Conservation (phyloP, 1,140 invertebrate genomes). For the Phortica variegata region DNA sequence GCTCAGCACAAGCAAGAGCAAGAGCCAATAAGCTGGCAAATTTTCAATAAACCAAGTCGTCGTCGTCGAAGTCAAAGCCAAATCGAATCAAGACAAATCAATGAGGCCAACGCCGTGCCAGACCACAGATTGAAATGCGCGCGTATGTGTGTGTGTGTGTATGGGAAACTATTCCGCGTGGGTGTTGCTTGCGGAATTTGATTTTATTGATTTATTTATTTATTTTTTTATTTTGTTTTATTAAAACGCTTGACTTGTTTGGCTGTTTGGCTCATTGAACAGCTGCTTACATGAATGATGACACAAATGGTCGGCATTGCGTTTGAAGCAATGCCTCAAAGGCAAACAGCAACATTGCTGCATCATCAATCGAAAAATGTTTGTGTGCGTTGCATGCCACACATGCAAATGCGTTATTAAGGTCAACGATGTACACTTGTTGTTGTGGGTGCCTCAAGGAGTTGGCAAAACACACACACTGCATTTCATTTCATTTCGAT, state of each 20-base stretch:
- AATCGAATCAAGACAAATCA: too few relatives aligned
- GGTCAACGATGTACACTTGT: conserved; percentile 22
- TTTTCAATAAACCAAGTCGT: too few relatives aligned
- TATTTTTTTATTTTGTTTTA: too few relatives aligned
- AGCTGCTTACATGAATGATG: too few relatives aligned
- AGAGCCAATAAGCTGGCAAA: conserved; percentile 20
- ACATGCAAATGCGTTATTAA: conserved; percentile 54
- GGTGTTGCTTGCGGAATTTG: not conserved
- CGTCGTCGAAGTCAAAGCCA: too few relatives aligned
- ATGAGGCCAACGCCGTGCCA: conserved; percentile 7
- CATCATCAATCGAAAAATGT: not conserved
- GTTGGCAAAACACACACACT: too few relatives aligned
- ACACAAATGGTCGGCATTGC: too few relatives aligned
- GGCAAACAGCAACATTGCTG: conserved; percentile 25
- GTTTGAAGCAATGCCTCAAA: too few relatives aligned
- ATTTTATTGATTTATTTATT: too few relatives aligned
- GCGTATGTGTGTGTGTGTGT: conserved; percentile 45
- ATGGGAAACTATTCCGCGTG: conserved; percentile 6
- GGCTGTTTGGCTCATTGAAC: conserved; percentile 2
- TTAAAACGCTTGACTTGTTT: too few relatives aligned
- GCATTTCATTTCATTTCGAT: too few relatives aligned
- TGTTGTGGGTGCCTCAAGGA: conserved; percentile 18
- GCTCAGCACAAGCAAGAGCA: conserved; percentile 14
- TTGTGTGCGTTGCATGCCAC: conserved; percentile 10
- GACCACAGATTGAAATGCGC: too few relatives aligned